A percentile compares a stretch with the other conserved stretches of the same genome.
These are phyloP conservation scores for Clarias macrocephalus DNA, from an alignment of 2,113 vertebrate genomes.

Conservation along the genomic window DNA sequence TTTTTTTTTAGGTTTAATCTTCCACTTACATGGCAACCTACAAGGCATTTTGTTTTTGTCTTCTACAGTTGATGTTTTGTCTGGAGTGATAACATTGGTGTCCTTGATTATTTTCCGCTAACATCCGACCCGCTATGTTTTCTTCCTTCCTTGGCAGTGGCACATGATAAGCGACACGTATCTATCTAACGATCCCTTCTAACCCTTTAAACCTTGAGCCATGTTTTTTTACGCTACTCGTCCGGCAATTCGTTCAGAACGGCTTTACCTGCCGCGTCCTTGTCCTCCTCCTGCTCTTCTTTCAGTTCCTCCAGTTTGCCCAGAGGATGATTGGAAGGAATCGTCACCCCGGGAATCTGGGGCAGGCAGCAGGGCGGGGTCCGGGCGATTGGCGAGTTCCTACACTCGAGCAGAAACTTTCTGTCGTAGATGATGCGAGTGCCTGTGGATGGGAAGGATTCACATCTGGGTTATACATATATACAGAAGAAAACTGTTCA, in stretches of 20 bases:
- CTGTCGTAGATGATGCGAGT: conserved; percentile 90
- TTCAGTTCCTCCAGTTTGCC: conserved; percentile 82
- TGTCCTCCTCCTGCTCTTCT: conserved; percentile 81
- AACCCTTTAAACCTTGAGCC: background rate
- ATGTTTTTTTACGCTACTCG: background rate
- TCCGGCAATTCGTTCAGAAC: background rate
- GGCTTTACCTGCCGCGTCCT: conserved; percentile 82
- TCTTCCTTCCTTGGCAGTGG: background rate
- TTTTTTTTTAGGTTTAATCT: background rate
- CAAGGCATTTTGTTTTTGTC: background rate
- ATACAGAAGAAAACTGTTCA: background rate
- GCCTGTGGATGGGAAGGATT: conserved; percentile 63
- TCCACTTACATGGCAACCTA: background rate
- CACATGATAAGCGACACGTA: background rate
- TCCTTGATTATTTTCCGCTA: background rate
- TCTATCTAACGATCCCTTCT: background rate
- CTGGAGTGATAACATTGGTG: background rate
- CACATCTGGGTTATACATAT: background rate
- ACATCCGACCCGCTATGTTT: background rate
- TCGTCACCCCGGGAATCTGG: conserved; percentile 88
- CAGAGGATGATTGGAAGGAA: conserved; percentile 75
- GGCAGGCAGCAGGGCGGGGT: conserved; percentile 89
- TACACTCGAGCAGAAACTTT: conserved; percentile 92
- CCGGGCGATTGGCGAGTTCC: conserved; percentile 84
- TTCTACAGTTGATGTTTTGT: background rate